A percentile compares a stretch with the other conserved stretches of the same genome.
These are phyloP conservation scores for Uria aalge DNA, from an alignment of 2,113 vertebrate species.

Conservation along the genomic window DNA sequence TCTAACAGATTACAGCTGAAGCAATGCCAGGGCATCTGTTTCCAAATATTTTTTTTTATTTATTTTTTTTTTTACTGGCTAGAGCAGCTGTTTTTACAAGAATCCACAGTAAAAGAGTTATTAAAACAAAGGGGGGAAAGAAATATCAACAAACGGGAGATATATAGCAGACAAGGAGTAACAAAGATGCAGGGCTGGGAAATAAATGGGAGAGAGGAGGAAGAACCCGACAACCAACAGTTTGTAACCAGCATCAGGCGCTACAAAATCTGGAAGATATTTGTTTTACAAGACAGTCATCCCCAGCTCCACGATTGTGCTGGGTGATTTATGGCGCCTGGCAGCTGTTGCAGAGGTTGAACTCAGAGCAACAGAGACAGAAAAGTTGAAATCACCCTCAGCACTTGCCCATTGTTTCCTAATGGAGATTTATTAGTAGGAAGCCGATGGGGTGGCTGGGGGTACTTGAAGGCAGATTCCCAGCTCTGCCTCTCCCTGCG, in stretches of 20 bases:
- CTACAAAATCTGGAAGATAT: conserved; percentile 55
- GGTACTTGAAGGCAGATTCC: background rate
- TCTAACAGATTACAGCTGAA: conserved; percentile 59
- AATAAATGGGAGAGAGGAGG: conserved; percentile 24
- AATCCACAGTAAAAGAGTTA: conserved; percentile 69
- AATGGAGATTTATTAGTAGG: background rate
- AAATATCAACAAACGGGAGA: conserved; percentile 52
- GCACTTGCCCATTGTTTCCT: background rate
- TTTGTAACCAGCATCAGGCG: conserved; percentile 28
- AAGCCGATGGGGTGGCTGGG: background rate
- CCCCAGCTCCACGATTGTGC: conserved; percentile 17
- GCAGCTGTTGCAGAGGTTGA: conserved; percentile 44
- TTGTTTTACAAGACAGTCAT: conserved; percentile 54
- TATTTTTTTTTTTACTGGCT: conserved; percentile 29
- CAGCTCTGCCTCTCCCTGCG: background rate
- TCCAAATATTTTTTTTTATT: conserved; percentile 20
- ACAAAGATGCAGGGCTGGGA: background rate
- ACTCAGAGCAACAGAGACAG: background rate
- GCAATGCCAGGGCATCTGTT: conserved; percentile 64
- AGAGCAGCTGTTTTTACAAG: conserved; percentile 71
- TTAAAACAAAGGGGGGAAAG: conserved; percentile 62
- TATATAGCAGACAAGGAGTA: conserved; percentile 43
- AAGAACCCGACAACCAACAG: conserved; percentile 11
- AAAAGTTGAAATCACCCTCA: conserved; percentile 3
- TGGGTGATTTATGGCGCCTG: conserved; percentile 50